These are phyloP conservation scores for Esox masquinongy DNA, from an alignment of 2,797 vertebrate genomes.

Conservation along the genomic window DNA sequence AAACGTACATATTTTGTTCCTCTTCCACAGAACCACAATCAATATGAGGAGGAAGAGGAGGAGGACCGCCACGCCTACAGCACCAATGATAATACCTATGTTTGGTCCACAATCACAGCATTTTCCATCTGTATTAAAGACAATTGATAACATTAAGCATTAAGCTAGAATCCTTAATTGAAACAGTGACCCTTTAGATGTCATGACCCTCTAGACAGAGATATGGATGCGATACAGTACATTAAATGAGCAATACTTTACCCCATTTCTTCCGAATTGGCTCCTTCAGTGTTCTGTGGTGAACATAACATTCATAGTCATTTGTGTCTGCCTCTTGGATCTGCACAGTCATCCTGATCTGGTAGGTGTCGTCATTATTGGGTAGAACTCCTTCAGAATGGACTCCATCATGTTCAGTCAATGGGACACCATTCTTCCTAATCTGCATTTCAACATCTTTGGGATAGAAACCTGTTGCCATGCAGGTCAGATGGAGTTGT, in stretches of 20 bases:
- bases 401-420: constrained; percentile 21
- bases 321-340: constrained; percentile 23
- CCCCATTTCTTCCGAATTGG: background rate
- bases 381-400: constrained; percentile 2
- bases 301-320: background rate
- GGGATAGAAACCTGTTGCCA: constrained; percentile 64
- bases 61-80: background rate
- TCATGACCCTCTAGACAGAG: background rate
- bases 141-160: background rate
- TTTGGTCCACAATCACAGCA: background rate
- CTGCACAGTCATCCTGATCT: constrained; percentile 50
- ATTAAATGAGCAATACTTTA: background rate
- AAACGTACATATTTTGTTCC: background rate
- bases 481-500: constrained; percentile 48
- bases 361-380: constrained; percentile 58
- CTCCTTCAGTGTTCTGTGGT: background rate
- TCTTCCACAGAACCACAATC: background rate
- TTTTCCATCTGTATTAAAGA: background rate
- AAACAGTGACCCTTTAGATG: too few relatives aligned
- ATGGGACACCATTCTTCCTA: background rate
- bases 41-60: background rate
- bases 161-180: background rate
- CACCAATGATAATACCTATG: background rate
- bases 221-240: too few relatives aligned
- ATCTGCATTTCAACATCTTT: constrained; percentile 42